Evolutionary conservation across 2,113 vertebrate genomes (phyloP).

Genomic region (Desmodus rotundus): DNA sequence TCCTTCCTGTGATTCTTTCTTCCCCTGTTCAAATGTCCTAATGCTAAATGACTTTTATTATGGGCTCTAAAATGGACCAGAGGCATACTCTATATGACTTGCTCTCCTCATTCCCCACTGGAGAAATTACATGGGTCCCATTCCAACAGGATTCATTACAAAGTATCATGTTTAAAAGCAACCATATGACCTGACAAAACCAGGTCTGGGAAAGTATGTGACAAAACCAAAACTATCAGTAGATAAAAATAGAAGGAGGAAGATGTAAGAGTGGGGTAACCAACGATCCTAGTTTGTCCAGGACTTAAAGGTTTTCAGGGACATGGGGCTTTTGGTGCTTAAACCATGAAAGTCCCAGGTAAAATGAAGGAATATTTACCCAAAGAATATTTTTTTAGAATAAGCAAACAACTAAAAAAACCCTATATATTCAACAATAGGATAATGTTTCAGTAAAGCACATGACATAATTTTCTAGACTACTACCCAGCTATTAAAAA

Average conservation of each 20-base stretch:
- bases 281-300: not conserved
- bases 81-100: not conserved
- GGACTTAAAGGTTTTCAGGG: not conserved
- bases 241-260: not conserved
- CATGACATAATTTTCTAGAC: not conserved
- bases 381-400: not conserved
- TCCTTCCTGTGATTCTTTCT: not conserved
- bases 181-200: not conserved
- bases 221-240: not conserved
- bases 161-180: not conserved
- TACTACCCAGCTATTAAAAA: not conserved
- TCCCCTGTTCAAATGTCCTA: not conserved
- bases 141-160: not conserved
- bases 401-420: not conserved
- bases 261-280: not conserved
- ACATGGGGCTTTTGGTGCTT: not conserved
- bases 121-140: not conserved
- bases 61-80: not conserved
- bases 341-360: not conserved
- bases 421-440: not conserved
- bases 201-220: not conserved
- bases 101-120: not conserved
- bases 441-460: not conserved
- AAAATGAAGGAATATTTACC: not conserved
- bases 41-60: not conserved